Evolutionary conservation across 2,888 invertebrate species (phyloP).

Genomic region (Drosophila diplacantha): DNA sequence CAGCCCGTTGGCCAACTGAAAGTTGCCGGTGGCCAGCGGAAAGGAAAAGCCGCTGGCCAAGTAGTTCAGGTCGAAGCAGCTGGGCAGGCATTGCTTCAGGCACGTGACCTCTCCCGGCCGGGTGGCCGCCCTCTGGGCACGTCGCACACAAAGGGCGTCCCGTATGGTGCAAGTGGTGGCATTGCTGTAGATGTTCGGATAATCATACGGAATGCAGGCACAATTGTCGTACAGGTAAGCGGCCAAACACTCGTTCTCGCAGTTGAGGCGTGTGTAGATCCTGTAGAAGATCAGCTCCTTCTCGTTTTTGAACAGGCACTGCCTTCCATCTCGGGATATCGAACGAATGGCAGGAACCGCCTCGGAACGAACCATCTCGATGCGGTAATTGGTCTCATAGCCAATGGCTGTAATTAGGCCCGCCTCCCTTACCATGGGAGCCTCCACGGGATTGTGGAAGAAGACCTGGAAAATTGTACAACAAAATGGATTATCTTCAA

Average conservation of each 20-base stretch:
- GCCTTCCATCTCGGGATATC: constrained; percentile 82
- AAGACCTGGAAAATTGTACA: constrained; percentile 49
- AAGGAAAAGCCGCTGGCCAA: constrained; percentile 81
- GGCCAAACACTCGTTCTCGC: constrained; percentile 81
- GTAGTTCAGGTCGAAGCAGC: constrained; percentile 85
- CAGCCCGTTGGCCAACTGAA: constrained; percentile 55
- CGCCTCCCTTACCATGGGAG: constrained; percentile 85
- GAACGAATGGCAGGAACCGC: constrained; percentile 81
- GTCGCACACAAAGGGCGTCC: constrained; percentile 48
- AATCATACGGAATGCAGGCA: constrained; percentile 68
- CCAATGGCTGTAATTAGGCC: constrained; percentile 85
- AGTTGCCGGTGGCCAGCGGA: constrained; percentile 68
- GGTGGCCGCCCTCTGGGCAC: constrained; percentile 29
- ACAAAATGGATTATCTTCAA: too few species aligned
- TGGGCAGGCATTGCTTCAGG: constrained; percentile 82
- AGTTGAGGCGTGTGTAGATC: constrained; percentile 66
- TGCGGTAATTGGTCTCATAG: constrained; percentile 82
- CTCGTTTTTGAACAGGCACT: constrained; percentile 86
- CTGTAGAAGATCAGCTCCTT: constrained; percentile 83
- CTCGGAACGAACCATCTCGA: constrained; percentile 82
- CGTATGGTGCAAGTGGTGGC: constrained; percentile 76
- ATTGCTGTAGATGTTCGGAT: constrained; percentile 80
- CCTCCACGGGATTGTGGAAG: constrained; percentile 87
- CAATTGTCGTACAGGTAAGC: constrained; percentile 53
- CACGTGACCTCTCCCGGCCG: constrained; percentile 48